Percentiles rank a stretch among this genome's conserved stretches.
phyloP scores from a whole-genome alignment of 2,888 invertebrate species.

The Aromia moschata region DNA sequence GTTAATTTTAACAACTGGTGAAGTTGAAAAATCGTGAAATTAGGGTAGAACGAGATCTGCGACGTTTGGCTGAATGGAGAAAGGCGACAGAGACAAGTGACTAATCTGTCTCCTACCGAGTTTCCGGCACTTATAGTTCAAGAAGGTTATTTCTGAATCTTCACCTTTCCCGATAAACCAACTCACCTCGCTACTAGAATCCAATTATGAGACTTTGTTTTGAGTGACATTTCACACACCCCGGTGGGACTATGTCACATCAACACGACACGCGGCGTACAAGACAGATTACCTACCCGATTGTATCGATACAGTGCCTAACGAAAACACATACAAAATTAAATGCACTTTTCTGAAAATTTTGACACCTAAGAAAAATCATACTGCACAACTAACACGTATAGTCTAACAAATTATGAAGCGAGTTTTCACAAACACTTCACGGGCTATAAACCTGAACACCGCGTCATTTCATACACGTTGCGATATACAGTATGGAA shows the following conservation, averaged over 20 bases:
- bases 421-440: too few species aligned
- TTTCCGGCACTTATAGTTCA: constrained; percentile 34
- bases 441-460: too few species aligned
- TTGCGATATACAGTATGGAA: too few species aligned
- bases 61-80: constrained; percentile 47
- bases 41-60: constrained; percentile 36
- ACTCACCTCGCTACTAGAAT: constrained; percentile 20
- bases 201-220: constrained; percentile 24
- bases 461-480: too few species aligned
- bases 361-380: too few species aligned
- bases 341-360: too few species aligned
- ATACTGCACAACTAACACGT: too few species aligned
- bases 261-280: constrained; percentile 10
- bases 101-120: constrained; percentile 44
- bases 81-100: constrained; percentile 44
- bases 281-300: constrained; percentile 17
- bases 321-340: too few species aligned
- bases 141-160: constrained; percentile 40
- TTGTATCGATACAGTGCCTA: too few species aligned
- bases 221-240: constrained; percentile 19
- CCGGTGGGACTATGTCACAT: constrained; percentile 11
- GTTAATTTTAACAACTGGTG: constrained; percentile 41
- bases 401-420: too few species aligned
- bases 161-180: constrained; percentile 21
- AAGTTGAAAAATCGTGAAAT: constrained; percentile 41